Evolutionary conservation across 1,140 invertebrate genomes (phyloP), one percentile per base, ranked within the genome.

Genomic region (Lepidurus couesii): DNA sequence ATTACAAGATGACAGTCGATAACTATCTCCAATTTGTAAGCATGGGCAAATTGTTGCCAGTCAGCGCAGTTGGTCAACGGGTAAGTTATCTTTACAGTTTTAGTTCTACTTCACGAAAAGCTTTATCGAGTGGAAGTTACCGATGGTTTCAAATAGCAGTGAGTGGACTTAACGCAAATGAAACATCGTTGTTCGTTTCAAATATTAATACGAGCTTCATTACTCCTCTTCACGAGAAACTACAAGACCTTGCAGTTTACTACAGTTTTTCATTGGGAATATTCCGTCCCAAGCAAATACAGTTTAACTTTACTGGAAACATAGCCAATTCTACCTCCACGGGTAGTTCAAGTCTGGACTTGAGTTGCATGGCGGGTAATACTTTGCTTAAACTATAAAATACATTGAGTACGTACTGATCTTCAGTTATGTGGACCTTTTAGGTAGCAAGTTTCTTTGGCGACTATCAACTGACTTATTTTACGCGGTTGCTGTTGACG

Each of bases 241-340:
- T 65, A 65, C 53, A 65, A 65, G 53, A 9, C 6, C 21, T 65
- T 7, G 53, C 53, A n/a, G 53, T 65, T 5, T 7, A 65, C 5
- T 65, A 16, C 53, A 65, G 53, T 21, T 65, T 65, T 65, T 65
- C 53, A 16, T 65, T 65, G 53, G 53, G 53, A 16, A 65, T 65
- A 13, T 65, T 65, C 21, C 53, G 53, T 13, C 53, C 53, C 21
- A n/a, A n/a, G 6, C 8, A 13, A 13, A 65, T 7, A 21, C 53
- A 65, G 53, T 16, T 65, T 16, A 5, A 16, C 6, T 65, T 65
- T 16, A 65, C 53, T 21, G 53, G 53, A 7, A 65, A 34, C 2
- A 34, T 34, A 34, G 34, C 2, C 34, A 34, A 34, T 34, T 34
- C 34, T 34, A 34, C 34, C 34, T 34, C 34, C 34, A 34, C 34